These are phyloP conservation scores for Pseudochirops corinnae DNA, from an alignment of 2,797 vertebrate species.

Conservation along the genomic window DNA sequence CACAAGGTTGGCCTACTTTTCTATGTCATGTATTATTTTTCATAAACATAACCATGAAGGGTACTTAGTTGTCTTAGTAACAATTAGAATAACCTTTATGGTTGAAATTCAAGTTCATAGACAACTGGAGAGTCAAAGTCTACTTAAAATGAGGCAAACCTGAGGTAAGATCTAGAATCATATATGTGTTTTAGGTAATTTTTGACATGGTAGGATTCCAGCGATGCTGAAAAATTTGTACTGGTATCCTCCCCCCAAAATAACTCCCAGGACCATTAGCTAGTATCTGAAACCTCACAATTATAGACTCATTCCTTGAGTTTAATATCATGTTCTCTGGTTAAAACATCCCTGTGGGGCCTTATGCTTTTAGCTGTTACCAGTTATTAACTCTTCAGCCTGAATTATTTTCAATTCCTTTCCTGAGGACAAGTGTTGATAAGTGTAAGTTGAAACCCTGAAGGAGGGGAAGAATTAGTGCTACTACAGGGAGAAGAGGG, in stretches of 20 bases:
- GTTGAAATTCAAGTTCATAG: slow-evolving; percentile 17
- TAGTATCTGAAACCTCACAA: neutral
- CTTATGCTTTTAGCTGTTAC: neutral
- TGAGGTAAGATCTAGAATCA: neutral
- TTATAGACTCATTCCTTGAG: neutral
- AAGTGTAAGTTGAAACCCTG: neutral
- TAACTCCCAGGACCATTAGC: neutral
- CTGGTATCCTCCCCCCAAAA: neutral
- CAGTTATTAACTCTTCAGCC: neutral
- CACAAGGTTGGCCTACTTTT: slow-evolving; percentile 13
- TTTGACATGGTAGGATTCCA: neutral
- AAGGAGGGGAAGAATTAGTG: neutral
- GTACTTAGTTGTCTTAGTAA: neutral
- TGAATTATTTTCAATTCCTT: neutral
- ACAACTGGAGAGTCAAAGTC: neutral
- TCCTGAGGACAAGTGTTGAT: neutral
- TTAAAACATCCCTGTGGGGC: neutral
- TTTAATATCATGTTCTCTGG: slow-evolving; percentile 6
- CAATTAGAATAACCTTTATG: neutral
- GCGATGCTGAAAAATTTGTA: neutral
- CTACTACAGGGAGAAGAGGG: neutral
- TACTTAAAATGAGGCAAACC: neutral
- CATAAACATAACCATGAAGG: neutral
- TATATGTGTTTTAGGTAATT: neutral
- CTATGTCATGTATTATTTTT: neutral